These are phyloP conservation scores for Sinocyclocheilus anshuiensis DNA, from an alignment of 2,113 vertebrate species.

Conservation along the genomic window DNA sequence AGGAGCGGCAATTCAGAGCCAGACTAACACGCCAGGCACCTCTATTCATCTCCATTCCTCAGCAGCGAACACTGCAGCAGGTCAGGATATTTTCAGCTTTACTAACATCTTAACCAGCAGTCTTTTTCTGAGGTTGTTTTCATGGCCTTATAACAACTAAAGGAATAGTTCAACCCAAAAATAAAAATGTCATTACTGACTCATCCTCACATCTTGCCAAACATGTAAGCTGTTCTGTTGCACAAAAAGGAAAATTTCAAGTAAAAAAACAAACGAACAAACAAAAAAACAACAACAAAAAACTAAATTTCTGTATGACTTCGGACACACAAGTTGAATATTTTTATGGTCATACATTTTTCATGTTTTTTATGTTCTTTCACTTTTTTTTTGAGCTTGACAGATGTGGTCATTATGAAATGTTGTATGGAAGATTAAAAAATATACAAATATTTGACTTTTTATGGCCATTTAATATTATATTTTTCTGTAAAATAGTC, in stretches of 20 bases:
- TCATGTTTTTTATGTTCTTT: too few relatives aligned
- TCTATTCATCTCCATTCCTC: constrained; percentile 24
- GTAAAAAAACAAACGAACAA: not conserved
- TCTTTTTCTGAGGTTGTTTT: not conserved
- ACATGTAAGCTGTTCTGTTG: not conserved
- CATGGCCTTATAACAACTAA: not conserved
- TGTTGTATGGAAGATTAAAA: too few relatives aligned
- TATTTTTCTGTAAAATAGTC: not conserved
- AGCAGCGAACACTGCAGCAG: not conserved
- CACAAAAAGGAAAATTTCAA: not conserved
- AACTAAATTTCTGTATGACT: not conserved
- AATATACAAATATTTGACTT: too few relatives aligned
- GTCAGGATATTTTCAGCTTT: constrained; percentile 16
- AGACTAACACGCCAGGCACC: constrained; percentile 6
- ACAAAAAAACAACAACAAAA: too few relatives aligned
- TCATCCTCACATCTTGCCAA: not conserved
- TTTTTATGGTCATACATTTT: too few relatives aligned
- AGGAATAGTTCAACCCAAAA: not conserved
- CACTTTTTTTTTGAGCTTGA: too few relatives aligned
- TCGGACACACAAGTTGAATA: too few relatives aligned
- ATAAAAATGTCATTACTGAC: not conserved
- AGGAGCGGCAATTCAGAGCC: constrained; percentile 22
- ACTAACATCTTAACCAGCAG: not conserved
- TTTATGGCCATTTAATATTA: too few relatives aligned
- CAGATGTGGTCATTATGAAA: too few relatives aligned